These are phyloP conservation scores for Petrolisthes cinctipes DNA, from an alignment of 2,888 invertebrate species.

Conservation along the genomic window DNA sequence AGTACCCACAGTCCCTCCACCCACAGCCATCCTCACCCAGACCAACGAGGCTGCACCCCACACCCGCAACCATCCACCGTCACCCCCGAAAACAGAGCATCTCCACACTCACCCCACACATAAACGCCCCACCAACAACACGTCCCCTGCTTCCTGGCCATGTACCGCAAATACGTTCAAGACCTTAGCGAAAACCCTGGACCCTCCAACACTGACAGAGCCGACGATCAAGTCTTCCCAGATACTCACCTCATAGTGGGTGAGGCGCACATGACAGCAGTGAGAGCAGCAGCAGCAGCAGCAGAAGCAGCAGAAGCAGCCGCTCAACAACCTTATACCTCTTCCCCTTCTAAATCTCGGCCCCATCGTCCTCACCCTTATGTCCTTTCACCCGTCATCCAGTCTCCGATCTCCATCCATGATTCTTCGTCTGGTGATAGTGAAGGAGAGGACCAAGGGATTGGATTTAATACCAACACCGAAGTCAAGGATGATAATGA, in stretches of 20 bases:
- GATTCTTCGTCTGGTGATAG: neutral
- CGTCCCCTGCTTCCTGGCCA: conserved; percentile 5
- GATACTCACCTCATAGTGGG: conserved; percentile 50
- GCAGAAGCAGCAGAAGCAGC: neutral
- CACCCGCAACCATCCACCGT: neutral
- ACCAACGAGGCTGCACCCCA: neutral
- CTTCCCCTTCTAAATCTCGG: neutral
- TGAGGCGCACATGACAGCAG: conserved; percentile 46
- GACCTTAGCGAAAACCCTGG: conserved; percentile 37
- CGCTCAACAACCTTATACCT: neutral
- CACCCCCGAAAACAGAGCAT: neutral
- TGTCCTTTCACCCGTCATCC: neutral
- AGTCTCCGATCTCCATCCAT: neutral
- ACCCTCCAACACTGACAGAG: neutral
- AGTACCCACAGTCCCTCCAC: neutral
- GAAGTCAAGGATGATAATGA: too few species aligned
- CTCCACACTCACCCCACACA: neutral
- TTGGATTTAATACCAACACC: too few species aligned
- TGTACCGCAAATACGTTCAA: conserved; percentile 56
- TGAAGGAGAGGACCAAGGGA: neutral
- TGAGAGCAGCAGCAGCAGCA: conserved; percentile 37
- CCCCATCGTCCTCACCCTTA: conserved; percentile 8
- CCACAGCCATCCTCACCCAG: neutral
- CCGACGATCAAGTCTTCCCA: conserved; percentile 27
- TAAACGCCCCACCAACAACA: too few species aligned